Conservation (phyloP, 2,113 vertebrate genomes). For the Beaufortia kweichowensis region DNA sequence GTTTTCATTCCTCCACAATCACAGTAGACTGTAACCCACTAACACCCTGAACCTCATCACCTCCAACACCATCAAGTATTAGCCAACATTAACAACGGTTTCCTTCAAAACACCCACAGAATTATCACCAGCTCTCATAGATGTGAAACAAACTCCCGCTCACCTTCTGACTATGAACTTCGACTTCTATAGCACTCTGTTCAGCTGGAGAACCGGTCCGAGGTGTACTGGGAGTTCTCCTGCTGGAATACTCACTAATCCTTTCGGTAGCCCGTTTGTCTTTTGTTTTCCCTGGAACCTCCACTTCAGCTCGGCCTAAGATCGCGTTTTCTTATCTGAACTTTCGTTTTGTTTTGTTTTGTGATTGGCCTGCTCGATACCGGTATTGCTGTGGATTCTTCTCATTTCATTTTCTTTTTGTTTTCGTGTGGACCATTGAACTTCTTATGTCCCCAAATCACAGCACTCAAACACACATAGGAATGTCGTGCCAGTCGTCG, state of each 20-base stretch:
- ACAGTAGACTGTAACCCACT: too few relatives aligned
- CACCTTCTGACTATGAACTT: not conserved
- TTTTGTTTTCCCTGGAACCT: not conserved
- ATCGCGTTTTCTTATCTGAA: not conserved
- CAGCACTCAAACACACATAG: not conserved
- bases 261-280: not conserved
- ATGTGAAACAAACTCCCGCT: too few relatives aligned
- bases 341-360: not conserved
- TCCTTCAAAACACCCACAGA: not conserved
- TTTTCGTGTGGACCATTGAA: not conserved
- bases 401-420: not conserved
- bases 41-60: not conserved
- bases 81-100: not conserved
- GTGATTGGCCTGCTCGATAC: not conserved
- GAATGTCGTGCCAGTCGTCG: not conserved
- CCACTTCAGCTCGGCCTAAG: not conserved
- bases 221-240: not conserved
- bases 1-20: not conserved
- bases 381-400: not conserved
- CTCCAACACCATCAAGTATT: not conserved
- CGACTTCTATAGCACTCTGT: not conserved
- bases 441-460: conserved; percentile 7
- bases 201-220: not conserved
- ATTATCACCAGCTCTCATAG: too few relatives aligned
- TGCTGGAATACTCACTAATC: not conserved